Evolutionary conservation across 2,113 vertebrate genomes (phyloP), one percentile per base, ranked within the genome.

Genomic region (Trogon melanurus): DNA sequence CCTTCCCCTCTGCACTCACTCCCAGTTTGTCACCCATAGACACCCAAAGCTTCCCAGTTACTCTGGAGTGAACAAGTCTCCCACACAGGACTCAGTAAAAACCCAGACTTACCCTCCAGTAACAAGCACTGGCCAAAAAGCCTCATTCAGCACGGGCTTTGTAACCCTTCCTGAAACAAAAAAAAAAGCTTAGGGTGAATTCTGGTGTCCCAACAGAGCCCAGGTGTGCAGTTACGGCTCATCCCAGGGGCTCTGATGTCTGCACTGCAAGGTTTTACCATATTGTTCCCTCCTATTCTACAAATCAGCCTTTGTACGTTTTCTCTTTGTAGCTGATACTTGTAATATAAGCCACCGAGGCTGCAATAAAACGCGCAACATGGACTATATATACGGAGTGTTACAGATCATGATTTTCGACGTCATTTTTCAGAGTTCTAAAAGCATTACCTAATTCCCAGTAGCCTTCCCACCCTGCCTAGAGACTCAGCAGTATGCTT

Each of bases 371-470:
- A 92, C 14, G 23, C 17, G 2, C 62, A 72, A 27, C 79, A 27
- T 50, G 44, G 78, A 64, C 26, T 4, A 62, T 38, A 79, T n/a
- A 48, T 27, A 88, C 16, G 60, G 82, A 94, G 45, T 50, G 23
- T 54, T 94, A 70, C 81, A 80, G 27, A 41, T 80, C 54, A 57
- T 53, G 75, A 82, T 94, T 76, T 88, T 61, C 62, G 69, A 20
- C 81, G 57, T 62, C 38, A 48, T 85, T 69, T 74, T 87, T 92
- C 94, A 88, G 78, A 88, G 41, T 64, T 82, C 71, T 56, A 95
- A 96, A 94, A 89, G 79, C 29, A 89, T 70, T 73, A 58, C 82
- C 36, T 73, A 54, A 88, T 80, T 95, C 89, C 56, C 64, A 92
- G 66, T 22, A 85, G 71, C 30, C 12, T 13, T 25, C 44, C 17